Percentiles rank a stretch among this genome's conserved stretches.
These are phyloP conservation scores for Helogale parvula DNA, from an alignment of 2,113 vertebrate genomes.

Conservation along the genomic window DNA sequence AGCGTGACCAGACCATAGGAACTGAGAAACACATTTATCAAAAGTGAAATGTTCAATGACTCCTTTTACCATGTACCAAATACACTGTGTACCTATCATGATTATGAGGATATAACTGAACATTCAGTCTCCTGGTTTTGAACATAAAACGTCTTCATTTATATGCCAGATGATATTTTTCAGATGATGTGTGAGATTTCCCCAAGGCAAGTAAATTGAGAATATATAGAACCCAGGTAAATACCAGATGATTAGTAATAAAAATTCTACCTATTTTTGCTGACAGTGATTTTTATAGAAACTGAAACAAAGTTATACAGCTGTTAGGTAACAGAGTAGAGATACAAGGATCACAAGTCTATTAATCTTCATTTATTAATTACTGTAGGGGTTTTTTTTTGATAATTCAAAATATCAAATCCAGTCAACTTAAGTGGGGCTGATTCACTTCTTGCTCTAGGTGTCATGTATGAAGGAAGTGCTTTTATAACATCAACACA, in stretches of 20 bases:
- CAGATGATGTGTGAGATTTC: slow-evolving; percentile 25
- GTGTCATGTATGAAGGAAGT: neutral
- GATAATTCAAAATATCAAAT: neutral
- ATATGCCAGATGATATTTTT: slow-evolving; percentile 45
- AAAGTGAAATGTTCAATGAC: slow-evolving; percentile 68
- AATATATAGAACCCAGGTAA: slow-evolving; percentile 28
- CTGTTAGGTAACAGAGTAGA: neutral
- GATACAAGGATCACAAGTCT: neutral
- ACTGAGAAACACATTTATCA: slow-evolving; percentile 71
- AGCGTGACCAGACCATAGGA: slow-evolving; percentile 60
- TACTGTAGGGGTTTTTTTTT: neutral
- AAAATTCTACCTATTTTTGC: neutral
- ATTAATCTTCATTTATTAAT: neutral
- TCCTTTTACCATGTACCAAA: slow-evolving; percentile 57
- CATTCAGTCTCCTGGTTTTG: slow-evolving; percentile 51
- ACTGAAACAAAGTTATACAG: neutral
- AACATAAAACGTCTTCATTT: slow-evolving; percentile 65
- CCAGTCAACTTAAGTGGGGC: neutral
- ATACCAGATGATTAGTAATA: neutral
- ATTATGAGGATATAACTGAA: slow-evolving; percentile 58
- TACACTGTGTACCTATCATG: slow-evolving; percentile 61
- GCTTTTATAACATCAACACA: neutral
- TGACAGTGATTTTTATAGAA: slow-evolving; percentile 40
- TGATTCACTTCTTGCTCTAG: neutral
- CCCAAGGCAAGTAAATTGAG: slow-evolving; percentile 20